Conservation (phyloP, 2,888 invertebrate genomes). For the Conchocele bisecta region DNA sequence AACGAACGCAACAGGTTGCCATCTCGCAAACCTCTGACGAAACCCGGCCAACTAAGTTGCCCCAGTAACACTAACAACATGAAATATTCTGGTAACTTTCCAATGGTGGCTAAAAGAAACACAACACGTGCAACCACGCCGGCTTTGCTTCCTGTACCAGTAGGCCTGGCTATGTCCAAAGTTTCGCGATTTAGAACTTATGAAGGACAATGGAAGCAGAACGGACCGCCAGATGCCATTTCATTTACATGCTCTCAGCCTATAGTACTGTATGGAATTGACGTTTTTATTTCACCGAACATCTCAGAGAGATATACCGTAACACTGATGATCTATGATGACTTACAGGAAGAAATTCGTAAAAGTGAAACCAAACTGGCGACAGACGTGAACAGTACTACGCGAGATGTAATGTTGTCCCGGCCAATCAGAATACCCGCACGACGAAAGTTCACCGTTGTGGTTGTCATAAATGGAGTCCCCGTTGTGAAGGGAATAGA, state of each 20-base stretch:
- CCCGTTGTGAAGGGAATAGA: conserved; percentile 48
- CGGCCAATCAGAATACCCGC: conserved; percentile 49
- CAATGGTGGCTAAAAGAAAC: not conserved
- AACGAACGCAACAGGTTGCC: conserved; percentile 40
- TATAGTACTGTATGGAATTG: conserved; percentile 48
- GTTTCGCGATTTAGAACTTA: conserved; percentile 46
- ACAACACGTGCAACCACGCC: conserved; percentile 1
- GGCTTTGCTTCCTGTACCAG: conserved; percentile 14
- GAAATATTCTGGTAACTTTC: not conserved
- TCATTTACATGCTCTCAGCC: conserved; percentile 46
- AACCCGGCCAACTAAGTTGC: not conserved
- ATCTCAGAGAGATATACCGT: conserved; percentile 38
- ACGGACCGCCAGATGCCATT: conserved; percentile 52
- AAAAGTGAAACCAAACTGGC: conserved; percentile 34
- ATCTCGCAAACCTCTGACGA: conserved; percentile 3
- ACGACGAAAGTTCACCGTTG: conserved; percentile 38
- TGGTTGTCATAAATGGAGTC: conserved; percentile 44
- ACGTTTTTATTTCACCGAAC: conserved; percentile 35
- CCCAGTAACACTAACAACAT: not conserved
- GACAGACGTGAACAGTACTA: conserved; percentile 28
- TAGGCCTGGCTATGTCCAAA: conserved; percentile 43
- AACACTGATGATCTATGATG: conserved; percentile 41
- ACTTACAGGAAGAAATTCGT: conserved; percentile 47
- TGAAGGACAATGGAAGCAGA: conserved; percentile 55
- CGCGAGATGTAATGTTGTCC: conserved; percentile 44